A percentile compares a stretch with the other conserved stretches of the same genome.
Evolutionary conservation across 2,888 invertebrate genomes (phyloP).

Genomic region (Cremastinae sp.): DNA sequence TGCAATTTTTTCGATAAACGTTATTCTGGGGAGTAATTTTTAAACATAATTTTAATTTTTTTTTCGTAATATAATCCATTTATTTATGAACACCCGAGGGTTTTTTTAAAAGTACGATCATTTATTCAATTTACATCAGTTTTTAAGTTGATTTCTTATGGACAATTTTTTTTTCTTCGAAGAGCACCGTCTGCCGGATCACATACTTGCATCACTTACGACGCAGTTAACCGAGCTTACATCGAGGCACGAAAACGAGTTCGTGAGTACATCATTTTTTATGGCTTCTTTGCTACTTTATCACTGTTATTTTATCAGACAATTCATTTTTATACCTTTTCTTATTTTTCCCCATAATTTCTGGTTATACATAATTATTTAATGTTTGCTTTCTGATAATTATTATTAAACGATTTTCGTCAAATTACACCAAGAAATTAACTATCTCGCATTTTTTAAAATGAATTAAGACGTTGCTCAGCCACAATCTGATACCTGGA

Average conservation of each 20-base stretch:
- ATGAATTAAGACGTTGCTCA: slow-evolving; percentile 88
- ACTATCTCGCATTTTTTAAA: neutral
- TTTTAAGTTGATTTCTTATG: slow-evolving; percentile 6
- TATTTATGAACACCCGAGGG: too few species aligned
- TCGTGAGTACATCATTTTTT: slow-evolving; percentile 84
- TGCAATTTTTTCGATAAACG: too few species aligned
- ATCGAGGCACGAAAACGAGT: slow-evolving; percentile 92
- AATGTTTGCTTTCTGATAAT: too few species aligned
- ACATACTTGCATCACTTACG: slow-evolving; percentile 93
- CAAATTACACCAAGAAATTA: too few species aligned
- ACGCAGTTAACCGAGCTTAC: slow-evolving; percentile 94
- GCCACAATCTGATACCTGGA: slow-evolving; percentile 89
- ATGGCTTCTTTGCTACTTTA: neutral
- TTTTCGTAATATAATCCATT: too few species aligned
- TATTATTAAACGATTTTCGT: too few species aligned
- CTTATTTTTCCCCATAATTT: neutral
- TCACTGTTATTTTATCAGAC: slow-evolving; percentile 16
- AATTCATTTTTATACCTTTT: slow-evolving; percentile 7
- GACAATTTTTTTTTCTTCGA: slow-evolving; percentile 79
- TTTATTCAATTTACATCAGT: neutral
- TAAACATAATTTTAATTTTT: too few species aligned
- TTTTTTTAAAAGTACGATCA: neutral
- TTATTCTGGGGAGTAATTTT: too few species aligned
- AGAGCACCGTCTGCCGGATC: slow-evolving; percentile 82
- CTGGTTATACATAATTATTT: neutral